Base-by-base conservation (phyloP, 2,113 vertebrate species). In the Ceyx cyanopectus region DNA sequence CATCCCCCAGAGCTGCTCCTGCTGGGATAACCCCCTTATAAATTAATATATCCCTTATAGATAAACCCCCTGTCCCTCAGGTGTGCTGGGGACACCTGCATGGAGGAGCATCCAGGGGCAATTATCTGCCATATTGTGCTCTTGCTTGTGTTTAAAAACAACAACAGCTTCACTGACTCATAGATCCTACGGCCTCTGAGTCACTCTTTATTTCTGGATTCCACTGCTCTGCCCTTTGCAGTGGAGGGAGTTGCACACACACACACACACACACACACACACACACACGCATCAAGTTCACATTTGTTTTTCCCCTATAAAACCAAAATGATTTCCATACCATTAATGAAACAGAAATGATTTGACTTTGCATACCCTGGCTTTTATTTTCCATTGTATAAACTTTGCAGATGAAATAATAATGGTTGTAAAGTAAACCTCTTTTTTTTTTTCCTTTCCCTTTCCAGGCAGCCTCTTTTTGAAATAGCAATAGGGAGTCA, bases 131-230 rank as follows among this genome's bases (percentile, higher is more conserved):
- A 87, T 83, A 87, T 89, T 89, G 81, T 87, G 79, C 87, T 87
- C 78, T 94, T 1, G 0, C 70, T 84, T 46, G 43, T 66, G 77
- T 92, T 90, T 92, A 92, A 89, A 95, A 95, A 96, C 94, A 96
- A 95, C 91, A 95, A 91, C 95, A 94, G 85, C 94, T 77, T 50
- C 60, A 96, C 92, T 96, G 96, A 96, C 87, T 96, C 96, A 96
- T 93, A 89, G 91, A 92, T 89, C 96, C 81, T 94, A 94, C 89
- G 57, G 96, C 94, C 92, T 95, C 87, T 96, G 96, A 96, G 94
- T 96, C 96, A 96, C 74, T 92, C 92, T 91, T 95, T 96, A 96
- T 96, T 96, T 96, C 96, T 96, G 95, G 94, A 85, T 96, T 94
- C 89, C 78, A 60, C 69, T 85, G 83, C 91, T 96, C 90, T 95